phyloP scores from a whole-genome alignment of 2,888 invertebrate genomes.

The Trissolcus brochymenae region DNA sequence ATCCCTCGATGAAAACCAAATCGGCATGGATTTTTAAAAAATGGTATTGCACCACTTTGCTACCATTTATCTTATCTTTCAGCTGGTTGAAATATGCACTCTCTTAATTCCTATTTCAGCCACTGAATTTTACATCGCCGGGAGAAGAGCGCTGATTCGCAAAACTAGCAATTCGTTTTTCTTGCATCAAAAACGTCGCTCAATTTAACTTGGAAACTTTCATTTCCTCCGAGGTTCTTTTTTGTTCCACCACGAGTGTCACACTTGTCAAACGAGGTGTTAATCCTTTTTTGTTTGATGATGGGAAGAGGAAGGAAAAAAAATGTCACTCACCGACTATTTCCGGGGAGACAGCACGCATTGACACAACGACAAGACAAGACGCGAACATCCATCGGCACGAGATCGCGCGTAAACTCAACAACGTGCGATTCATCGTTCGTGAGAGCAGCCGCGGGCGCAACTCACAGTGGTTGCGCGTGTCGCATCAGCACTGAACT shows the following conservation, averaged over 20 bases:
- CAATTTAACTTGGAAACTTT: neutral
- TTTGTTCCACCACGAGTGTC: neutral
- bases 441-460: constrained; percentile 21
- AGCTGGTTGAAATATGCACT: too few species aligned
- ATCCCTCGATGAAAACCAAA: too few species aligned
- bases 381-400: constrained; percentile 42
- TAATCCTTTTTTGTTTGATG: neutral
- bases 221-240: neutral
- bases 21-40: too few species aligned
- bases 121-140: too few species aligned
- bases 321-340: constrained; percentile 69
- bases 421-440: constrained; percentile 40
- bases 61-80: too few species aligned
- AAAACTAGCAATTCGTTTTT: too few species aligned
- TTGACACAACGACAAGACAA: constrained; percentile 44
- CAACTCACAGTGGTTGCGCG: constrained; percentile 66
- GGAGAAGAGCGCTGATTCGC: too few species aligned
- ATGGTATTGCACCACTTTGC: too few species aligned
- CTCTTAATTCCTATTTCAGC: too few species aligned
- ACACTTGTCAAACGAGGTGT: neutral
- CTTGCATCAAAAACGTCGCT: neutral
- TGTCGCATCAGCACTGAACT: constrained; percentile 74
- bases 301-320: neutral
- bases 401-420: constrained; percentile 38
- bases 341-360: constrained; percentile 67